Evolutionary conservation across 2,888 invertebrate species (phyloP).

Genomic region (Callinectes sapidus): DNA sequence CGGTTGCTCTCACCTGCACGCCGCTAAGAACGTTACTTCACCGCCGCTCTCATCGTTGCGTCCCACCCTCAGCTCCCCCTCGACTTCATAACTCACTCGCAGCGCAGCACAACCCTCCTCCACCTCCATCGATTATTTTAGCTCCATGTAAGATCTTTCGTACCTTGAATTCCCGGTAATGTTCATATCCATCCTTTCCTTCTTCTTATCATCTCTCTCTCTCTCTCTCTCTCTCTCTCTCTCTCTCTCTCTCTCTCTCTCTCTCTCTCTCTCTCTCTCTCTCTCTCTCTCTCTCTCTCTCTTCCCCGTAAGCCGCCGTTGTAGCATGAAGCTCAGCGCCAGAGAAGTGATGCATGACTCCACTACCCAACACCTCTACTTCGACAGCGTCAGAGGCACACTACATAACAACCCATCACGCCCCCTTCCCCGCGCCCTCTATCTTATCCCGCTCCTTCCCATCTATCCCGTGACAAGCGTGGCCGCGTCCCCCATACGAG

Average conservation of each 20-base stretch:
- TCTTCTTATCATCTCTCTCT: neutral
- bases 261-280: neutral
- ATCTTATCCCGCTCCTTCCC: slow-evolving; percentile 34
- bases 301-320: neutral
- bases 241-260: neutral
- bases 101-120: neutral
- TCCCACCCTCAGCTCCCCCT: neutral
- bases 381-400: slow-evolving; percentile 32
- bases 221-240: neutral
- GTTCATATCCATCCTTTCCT: slow-evolving; percentile 29
- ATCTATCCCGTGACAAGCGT: slow-evolving; percentile 23
- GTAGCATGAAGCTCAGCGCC: neutral
- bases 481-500: slow-evolving; percentile 1
- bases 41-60: neutral
- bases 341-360: slow-evolving; percentile 38
- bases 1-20: neutral
- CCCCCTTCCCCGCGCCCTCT: slow-evolving; percentile 23
- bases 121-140: neutral
- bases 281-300: neutral
- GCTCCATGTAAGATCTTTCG: neutral
- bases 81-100: neutral
- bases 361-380: slow-evolving; percentile 43
- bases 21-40: neutral
- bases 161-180: neutral
- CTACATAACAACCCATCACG: slow-evolving; percentile 42